Evolutionary conservation across 2,797 vertebrate genomes (phyloP), one percentile per base, ranked within the genome.

Genomic region (Poliocrania exsul): DNA sequence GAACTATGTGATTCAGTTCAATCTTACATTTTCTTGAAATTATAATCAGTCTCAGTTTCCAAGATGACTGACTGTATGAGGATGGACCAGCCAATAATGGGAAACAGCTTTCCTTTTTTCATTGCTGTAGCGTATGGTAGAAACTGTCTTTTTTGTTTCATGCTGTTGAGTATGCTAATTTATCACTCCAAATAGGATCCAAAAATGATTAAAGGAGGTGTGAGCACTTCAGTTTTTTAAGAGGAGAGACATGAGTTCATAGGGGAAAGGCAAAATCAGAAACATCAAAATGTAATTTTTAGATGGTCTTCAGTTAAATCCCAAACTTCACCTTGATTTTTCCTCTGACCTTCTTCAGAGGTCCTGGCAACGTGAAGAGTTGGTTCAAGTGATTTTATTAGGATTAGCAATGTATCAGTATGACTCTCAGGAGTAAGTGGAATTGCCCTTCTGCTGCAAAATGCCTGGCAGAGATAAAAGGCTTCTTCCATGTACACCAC

Each of bases 71-170:
- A 62, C 91, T 89, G 17, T 65, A 89, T 65, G 69, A 95, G 51
- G 86, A 93, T 97, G 93, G 91, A 93, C 90, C 71, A 78, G 79
- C 53, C 61, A 95, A 81, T 95, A 96, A 97, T 96, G 75, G 74
- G 75, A 96, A 97, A 93, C 91, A 96, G 90, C 86, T 95, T 95
- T 95, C 79, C 85, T 75, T 93, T 91, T 53, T 93, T 92, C 85
- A 93, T 92, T 93, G 37, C 81, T 91, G 84, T 86, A 93, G 71
- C 93, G 87, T 92, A 67, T 94, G 88, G 86, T 72, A 84, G 57
- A 84, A 90, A 90, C 92, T 82, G 40, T 57, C 53, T 64, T 90
- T 88, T 75, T 90, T 85, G 28, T 89, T 95, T 87, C 53, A 15
- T 81, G 74, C 65, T 87, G 35, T 91, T 87, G 88, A 82, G 46